These are phyloP conservation scores for Zalophus californianus DNA, from an alignment of 2,797 vertebrate species.

Conservation along the genomic window DNA sequence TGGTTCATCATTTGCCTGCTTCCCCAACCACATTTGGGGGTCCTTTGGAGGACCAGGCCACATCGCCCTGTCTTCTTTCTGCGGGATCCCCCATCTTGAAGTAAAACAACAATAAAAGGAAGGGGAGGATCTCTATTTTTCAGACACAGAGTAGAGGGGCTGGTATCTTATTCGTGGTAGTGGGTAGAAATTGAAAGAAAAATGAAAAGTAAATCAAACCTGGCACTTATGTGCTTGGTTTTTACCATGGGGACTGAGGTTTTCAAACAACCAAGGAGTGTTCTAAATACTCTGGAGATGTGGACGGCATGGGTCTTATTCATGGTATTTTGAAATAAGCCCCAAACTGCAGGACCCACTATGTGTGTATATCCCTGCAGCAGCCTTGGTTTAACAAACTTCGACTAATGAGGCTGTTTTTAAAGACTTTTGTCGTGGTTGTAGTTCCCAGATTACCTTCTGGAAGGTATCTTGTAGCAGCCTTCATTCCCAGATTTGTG, in stretches of 20 bases:
- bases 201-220: slow-evolving; percentile 1
- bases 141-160: neutral
- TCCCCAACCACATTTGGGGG: neutral
- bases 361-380: neutral
- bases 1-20: slow-evolving; percentile 10
- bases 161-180: neutral
- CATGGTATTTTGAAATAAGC: neutral
- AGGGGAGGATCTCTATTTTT: neutral
- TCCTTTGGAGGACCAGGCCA: neutral
- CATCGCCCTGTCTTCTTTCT: neutral
- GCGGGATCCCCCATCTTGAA: neutral
- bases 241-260: neutral
- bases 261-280: slow-evolving; percentile 6
- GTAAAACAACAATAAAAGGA: neutral
- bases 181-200: slow-evolving; percentile 12
- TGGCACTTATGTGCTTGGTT: neutral
- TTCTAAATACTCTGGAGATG: neutral
- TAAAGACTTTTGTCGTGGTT: neutral
- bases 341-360: neutral
- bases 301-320: neutral
- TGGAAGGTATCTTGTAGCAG: slow-evolving; percentile 32
- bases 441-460: slow-evolving; percentile 37
- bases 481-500: slow-evolving; percentile 17
- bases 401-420: neutral
- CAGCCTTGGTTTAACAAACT: neutral